Evolutionary conservation across 2,797 vertebrate genomes (phyloP).

Genomic region (Sebastes taczanowskii): DNA sequence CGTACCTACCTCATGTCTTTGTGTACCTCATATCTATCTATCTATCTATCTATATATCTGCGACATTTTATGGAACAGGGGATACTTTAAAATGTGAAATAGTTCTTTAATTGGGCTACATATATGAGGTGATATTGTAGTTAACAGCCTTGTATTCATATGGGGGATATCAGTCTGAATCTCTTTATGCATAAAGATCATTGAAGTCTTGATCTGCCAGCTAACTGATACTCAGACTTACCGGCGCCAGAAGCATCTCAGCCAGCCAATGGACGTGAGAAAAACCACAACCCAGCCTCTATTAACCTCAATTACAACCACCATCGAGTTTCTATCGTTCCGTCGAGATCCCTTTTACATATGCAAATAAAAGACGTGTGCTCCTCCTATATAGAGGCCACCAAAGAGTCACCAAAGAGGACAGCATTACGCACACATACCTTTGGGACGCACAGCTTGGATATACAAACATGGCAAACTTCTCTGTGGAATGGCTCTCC

Average conservation of each 20-base stretch:
- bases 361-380: conserved; percentile 76
- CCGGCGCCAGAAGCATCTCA: conserved; percentile 80
- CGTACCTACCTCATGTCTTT: no score
- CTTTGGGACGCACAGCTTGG: neutral
- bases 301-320: conserved; percentile 81
- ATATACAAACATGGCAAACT: conserved; percentile 64
- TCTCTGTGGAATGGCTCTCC: conserved; percentile 78
- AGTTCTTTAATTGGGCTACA: neutral
- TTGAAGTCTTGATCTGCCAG: conserved; percentile 42
- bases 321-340: conserved; percentile 79
- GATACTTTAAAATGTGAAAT: neutral
- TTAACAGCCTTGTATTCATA: neutral
- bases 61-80: no score
- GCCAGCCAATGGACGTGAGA: conserved; percentile 55
- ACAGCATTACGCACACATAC: neutral
- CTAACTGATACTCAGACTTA: conserved; percentile 82
- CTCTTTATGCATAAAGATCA: conserved; percentile 32
- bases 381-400: conserved; percentile 59
- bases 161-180: conserved; percentile 14
- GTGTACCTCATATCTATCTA: no score
- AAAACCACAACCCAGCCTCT: conserved; percentile 69
- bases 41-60: no score
- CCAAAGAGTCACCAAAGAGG: neutral
- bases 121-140: neutral
- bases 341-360: conserved; percentile 74